phyloP scores from a whole-genome alignment of 2,888 invertebrate species.

The Deroplatys truncata region DNA sequence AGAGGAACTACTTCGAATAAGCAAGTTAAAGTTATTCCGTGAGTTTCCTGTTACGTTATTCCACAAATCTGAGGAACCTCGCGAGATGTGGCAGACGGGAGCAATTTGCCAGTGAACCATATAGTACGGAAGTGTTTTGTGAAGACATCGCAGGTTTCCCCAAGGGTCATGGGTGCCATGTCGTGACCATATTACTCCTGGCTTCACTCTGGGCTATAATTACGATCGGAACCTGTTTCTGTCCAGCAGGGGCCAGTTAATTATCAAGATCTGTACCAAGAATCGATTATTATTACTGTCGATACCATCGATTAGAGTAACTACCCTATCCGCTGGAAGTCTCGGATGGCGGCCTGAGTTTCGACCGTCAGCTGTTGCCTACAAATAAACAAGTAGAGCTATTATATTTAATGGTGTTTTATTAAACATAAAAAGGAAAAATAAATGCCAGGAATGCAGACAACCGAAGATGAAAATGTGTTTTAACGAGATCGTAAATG shows the following conservation, averaged over 20 bases:
- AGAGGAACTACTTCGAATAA: background rate
- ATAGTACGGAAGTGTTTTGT: background rate
- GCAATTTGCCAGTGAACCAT: background rate
- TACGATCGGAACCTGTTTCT: background rate
- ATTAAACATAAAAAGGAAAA: no score
- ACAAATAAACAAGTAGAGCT: no score
- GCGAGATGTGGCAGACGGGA: background rate
- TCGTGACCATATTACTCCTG: constrained; percentile 4
- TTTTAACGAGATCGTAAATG: no score
- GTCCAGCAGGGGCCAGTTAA: background rate
- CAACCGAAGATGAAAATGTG: no score
- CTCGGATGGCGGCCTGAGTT: no score
- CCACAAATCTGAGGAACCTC: background rate
- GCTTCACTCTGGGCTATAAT: background rate
- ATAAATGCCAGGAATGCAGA: no score
- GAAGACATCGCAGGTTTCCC: background rate
- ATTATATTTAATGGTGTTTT: no score
- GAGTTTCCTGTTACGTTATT: background rate
- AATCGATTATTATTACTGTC: background rate
- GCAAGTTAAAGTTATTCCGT: background rate
- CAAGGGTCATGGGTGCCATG: background rate
- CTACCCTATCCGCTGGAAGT: background rate
- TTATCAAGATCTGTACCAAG: background rate
- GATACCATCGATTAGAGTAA: background rate
- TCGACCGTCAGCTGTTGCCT: no score